A percentile compares a stretch with the other conserved stretches of the same genome.
phyloP scores from a whole-genome alignment of 2,113 vertebrate species.

The Sceloporus undulatus region DNA sequence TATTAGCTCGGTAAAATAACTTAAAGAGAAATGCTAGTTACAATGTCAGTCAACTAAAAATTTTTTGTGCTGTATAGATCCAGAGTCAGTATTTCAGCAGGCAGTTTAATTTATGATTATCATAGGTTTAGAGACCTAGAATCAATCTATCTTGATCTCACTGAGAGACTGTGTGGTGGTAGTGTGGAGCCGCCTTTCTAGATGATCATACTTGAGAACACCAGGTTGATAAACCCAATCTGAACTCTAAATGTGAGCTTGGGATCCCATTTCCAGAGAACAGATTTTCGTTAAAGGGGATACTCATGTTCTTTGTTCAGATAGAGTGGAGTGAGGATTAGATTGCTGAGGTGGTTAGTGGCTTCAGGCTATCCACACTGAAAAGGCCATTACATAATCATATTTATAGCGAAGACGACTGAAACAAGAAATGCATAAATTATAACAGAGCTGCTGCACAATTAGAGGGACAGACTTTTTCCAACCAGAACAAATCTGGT shows the following conservation, averaged over 20 bases:
- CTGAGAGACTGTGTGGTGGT: background rate
- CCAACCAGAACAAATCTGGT: slow-evolving; percentile 24
- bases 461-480: slow-evolving; percentile 1
- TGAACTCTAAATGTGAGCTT: background rate
- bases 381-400: background rate
- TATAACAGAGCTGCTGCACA: background rate
- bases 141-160: background rate
- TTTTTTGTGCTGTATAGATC: background rate
- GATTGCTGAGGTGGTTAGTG: slow-evolving; percentile 17
- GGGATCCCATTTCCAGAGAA: background rate
- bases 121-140: slow-evolving; percentile 16
- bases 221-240: background rate
- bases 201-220: background rate
- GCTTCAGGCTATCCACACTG: slow-evolving; percentile 8
- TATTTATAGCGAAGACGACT: slow-evolving; percentile 26
- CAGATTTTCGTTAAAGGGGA: fast-evolving
- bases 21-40: too few species aligned
- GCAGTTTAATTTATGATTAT: too few species aligned
- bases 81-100: background rate
- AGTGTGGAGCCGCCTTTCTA: background rate
- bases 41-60: too few species aligned
- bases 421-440: slow-evolving; percentile 33
- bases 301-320: slow-evolving; percentile 12
- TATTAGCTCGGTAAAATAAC: too few species aligned
- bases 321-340: background rate